Conservation (phyloP, 2,797 vertebrate species). For the Tympanoctomys barrerae region DNA sequence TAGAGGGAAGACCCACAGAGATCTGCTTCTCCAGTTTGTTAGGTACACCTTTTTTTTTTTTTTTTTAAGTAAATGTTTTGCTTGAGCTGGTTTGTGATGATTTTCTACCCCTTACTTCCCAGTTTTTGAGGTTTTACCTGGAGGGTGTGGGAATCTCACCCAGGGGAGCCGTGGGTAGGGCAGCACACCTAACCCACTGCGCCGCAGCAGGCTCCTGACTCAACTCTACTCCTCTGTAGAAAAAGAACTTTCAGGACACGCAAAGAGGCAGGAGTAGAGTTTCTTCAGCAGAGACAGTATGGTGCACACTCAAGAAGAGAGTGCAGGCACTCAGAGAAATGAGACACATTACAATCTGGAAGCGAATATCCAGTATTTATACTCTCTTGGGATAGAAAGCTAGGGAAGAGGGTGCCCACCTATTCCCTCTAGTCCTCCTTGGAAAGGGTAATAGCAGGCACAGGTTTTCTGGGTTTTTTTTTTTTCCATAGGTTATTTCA, state of each 20-base stretch:
- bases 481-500: background rate
- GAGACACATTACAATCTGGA: background rate
- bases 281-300: background rate
- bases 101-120: background rate
- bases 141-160: background rate
- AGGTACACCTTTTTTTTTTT: background rate
- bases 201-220: background rate
- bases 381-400: background rate
- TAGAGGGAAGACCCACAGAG: accelerated
- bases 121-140: background rate
- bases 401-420: background rate
- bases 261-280: background rate
- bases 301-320: background rate
- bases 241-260: background rate
- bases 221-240: background rate
- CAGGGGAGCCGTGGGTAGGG: background rate
- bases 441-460: background rate
- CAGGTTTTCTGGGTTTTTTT: background rate
- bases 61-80: background rate
- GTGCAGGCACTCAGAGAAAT: background rate
- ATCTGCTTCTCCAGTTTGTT: background rate
- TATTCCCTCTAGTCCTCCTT: background rate
- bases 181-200: background rate
- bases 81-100: background rate
- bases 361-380: background rate